Evolutionary conservation across 64 coral and sea anemone genomes (phyloP), one percentile per base, ranked within the genome.

Genomic region (Cladopsammia gracilis): DNA sequence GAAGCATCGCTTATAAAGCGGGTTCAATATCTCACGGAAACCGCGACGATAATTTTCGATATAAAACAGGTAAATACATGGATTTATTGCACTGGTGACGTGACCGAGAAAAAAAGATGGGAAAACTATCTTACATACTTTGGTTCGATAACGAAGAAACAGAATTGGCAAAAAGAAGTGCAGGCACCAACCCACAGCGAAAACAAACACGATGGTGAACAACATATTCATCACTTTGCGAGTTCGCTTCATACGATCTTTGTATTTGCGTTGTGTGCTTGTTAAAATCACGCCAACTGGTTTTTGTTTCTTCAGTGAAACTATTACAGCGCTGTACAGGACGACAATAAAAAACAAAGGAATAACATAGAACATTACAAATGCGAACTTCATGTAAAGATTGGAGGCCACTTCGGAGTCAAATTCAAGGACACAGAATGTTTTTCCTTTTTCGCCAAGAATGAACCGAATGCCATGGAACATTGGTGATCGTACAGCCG

Each of bases 91-190:
- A 77, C 91, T 86, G 25, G 83, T 78, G 8, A 75, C 34, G 26
- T 93, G 91, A 2, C 59, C 59, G 10, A 93, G 64, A 51, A 93
- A 93, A 47, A 93, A 87, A 0, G 52, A 34, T 25, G 60, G 48
- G n/a, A 77, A 93, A 14, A 58, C 56, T 48, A 93, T 51, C 10
- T 67, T 49, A 23, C 91, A 93, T 26, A 77, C 75, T 47, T 83
- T 79, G 67, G 20, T 24, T 60, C 70, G 49, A 48, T 50, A 73
- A 18, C 71, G 58, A 10, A 24, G 10, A 13, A 50, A 16, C 6
- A 91, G 68, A 14, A 91, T 22, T n/a, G 91, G 91, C 16, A 77
- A 25, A 49, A 83, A 93, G 34, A 93, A 93, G 48, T 93, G 84
- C 44, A 93, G 64, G 48, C 83, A 93, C 91, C 91, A 93, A 34